Percentiles rank a stretch among this genome's conserved stretches.
These are phyloP conservation scores for Drosophila sp. DNA, from an alignment of 1,140 invertebrate species.

Conservation along the genomic window DNA sequence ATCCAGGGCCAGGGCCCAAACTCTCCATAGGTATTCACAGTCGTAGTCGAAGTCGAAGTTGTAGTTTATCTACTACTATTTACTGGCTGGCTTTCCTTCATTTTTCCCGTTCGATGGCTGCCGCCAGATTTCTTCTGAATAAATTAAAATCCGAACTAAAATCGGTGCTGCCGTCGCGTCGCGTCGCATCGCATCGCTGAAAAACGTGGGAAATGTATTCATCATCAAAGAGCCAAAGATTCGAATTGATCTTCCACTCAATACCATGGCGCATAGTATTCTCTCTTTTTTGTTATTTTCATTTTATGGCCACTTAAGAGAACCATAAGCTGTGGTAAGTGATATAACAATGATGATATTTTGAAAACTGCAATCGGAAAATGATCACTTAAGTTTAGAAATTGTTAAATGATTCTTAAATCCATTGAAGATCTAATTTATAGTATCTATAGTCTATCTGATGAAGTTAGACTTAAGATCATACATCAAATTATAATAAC, in stretches of 20 bases:
- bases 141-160: conserved; percentile 78
- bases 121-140: conserved; percentile 82
- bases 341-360: conserved; percentile 17
- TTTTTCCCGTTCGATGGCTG: conserved; percentile 74
- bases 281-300: conserved; percentile 68
- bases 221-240: conserved; percentile 45
- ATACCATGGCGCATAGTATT: conserved; percentile 59
- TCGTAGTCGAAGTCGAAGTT: conserved; percentile 23
- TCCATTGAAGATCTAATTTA: not conserved
- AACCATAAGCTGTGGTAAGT: conserved; percentile 55
- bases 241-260: conserved; percentile 15
- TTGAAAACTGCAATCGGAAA: conserved; percentile 4
- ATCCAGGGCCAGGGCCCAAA: conserved; percentile 2
- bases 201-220: conserved; percentile 80
- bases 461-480: too few relatives aligned
- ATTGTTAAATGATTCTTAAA: not conserved
- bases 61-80: too few relatives aligned
- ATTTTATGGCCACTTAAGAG: conserved; percentile 69
- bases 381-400: not conserved
- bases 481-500: too few relatives aligned
- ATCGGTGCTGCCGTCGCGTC: conserved; percentile 42
- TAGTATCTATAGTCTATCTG: too few relatives aligned
- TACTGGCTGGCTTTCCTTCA: conserved; percentile 36
- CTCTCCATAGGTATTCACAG: conserved; percentile 17
- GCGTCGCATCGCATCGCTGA: conserved; percentile 24